Conservation (phyloP, 2,888 invertebrate genomes). For the Helicoverpa assulta region DNA sequence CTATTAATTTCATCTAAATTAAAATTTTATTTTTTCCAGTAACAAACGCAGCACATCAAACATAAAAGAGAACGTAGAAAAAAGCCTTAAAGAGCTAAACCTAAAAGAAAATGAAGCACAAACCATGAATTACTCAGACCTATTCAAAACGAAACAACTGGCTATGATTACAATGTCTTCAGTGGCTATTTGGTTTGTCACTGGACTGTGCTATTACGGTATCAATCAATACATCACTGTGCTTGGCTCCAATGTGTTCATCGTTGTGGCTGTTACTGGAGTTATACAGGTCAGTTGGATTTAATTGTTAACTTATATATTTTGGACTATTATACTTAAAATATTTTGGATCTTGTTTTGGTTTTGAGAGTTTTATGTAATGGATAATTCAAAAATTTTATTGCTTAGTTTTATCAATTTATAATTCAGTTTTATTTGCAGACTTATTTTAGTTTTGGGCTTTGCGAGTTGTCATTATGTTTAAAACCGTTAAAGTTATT, state of each 20-base stretch:
- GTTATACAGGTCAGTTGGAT: conserved; percentile 71
- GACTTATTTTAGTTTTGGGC: no score
- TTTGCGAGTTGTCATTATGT: no score
- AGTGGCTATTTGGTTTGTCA: conserved; percentile 68
- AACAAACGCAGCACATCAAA: conserved; percentile 67
- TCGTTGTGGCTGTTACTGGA: conserved; percentile 69
- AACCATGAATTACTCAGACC: conserved; percentile 66
- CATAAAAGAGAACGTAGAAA: conserved; percentile 69
- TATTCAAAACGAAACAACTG: conserved; percentile 71
- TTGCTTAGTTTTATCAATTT: no score
- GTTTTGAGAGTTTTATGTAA: no score
- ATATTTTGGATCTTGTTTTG: no score
- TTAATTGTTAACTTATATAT: neutral
- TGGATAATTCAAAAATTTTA: no score
- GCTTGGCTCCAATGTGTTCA: conserved; percentile 70
- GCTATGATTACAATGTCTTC: conserved; percentile 66
- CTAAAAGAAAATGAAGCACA: conserved; percentile 56
- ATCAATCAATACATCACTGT: conserved; percentile 73
- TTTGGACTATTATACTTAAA: no score
- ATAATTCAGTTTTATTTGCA: no score
- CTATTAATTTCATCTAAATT: neutral
- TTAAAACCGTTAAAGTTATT: no score
- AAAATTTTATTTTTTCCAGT: conserved; percentile 61
- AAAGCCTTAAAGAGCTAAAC: conserved; percentile 64
- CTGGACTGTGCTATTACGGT: conserved; percentile 73